Evolutionary conservation across 2,888 invertebrate genomes (phyloP).

Genomic region (Catocala sponsa): DNA sequence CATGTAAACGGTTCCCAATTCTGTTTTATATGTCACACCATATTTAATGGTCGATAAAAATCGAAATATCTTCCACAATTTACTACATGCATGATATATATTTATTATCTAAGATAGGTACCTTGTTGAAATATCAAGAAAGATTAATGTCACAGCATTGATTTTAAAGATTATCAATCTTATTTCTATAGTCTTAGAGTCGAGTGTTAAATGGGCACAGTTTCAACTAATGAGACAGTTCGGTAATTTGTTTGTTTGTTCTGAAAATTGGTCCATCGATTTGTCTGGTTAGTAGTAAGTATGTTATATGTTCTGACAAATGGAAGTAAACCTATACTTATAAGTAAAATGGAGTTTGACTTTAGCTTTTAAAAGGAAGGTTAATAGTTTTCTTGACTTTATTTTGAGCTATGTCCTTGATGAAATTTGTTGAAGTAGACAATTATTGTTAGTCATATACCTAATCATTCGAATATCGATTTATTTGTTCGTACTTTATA

Average conservation of each 20-base stretch:
- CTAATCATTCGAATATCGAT: too few species aligned
- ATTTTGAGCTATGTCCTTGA: too few species aligned
- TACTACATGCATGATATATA: conserved; percentile 18
- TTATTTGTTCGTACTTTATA: too few species aligned
- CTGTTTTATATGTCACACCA: conserved; percentile 8
- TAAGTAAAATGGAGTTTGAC: too few species aligned
- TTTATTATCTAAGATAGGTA: conserved; percentile 19
- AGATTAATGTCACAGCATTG: conserved; percentile 6
- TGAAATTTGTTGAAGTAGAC: too few species aligned
- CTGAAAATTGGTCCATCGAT: conserved; percentile 6
- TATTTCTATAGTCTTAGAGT: neutral
- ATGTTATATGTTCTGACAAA: too few species aligned
- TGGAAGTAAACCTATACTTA: too few species aligned
- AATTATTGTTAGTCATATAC: too few species aligned
- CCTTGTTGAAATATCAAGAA: conserved; percentile 21
- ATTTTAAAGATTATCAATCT: conserved; percentile 13
- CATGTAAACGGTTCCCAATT: conserved; percentile 1
- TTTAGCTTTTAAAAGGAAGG: too few species aligned
- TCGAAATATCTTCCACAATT: conserved; percentile 20
- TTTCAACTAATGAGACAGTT: conserved; percentile 6
- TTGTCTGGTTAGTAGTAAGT: conserved; percentile 3
- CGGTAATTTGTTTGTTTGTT: conserved; percentile 24
- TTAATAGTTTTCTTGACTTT: too few species aligned
- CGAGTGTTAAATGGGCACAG: neutral
- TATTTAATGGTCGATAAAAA: conserved; percentile 24